phyloP scores from a whole-genome alignment of 2,113 vertebrate species.

The Pelodiscus sinensis region DNA sequence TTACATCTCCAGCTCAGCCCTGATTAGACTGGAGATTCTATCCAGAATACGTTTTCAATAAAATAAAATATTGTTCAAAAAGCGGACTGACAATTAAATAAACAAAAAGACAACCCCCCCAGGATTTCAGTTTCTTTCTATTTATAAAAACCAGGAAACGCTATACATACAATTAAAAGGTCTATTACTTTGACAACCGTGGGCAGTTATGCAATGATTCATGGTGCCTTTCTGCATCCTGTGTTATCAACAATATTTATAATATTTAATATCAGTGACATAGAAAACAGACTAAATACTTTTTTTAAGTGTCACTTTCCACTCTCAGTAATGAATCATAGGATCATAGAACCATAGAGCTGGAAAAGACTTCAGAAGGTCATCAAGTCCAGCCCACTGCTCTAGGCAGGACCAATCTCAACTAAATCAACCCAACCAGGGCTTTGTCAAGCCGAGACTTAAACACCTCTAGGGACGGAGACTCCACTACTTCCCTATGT shows the following conservation, averaged over 20 bases:
- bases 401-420: too few species aligned
- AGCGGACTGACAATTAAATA: background rate
- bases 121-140: background rate
- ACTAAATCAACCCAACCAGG: too few species aligned
- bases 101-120: background rate
- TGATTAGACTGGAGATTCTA: background rate
- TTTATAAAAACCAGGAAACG: background rate
- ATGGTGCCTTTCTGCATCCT: background rate
- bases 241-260: background rate
- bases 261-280: conserved; percentile 25
- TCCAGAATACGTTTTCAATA: background rate
- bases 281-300: background rate
- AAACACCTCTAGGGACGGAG: too few species aligned
- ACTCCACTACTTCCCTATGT: too few species aligned
- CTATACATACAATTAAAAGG: background rate
- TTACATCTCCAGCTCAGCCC: background rate
- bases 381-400: too few species aligned
- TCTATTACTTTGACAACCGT: background rate
- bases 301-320: background rate
- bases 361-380: too few species aligned
- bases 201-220: background rate
- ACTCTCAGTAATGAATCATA: background rate
- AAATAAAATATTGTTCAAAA: background rate
- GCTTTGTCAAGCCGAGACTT: too few species aligned
- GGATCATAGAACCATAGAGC: too few species aligned